Conservation (phyloP, 2,888 invertebrate species). For the Cyaniris semiargus region DNA sequence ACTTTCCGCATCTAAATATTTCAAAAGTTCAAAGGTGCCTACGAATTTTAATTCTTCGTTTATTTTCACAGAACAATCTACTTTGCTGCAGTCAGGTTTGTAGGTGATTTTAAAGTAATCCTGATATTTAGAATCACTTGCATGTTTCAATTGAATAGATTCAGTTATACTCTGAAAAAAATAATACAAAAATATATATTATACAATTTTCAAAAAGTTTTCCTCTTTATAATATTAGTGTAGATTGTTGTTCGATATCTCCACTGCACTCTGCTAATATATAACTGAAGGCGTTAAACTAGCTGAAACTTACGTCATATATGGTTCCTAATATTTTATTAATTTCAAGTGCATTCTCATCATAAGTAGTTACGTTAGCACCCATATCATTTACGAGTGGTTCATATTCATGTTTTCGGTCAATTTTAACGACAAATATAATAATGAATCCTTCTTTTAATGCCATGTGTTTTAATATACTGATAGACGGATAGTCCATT, state of each 20-base stretch:
- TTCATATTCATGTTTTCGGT: constrained; percentile 43
- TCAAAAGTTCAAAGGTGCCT: constrained; percentile 76
- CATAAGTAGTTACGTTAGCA: constrained; percentile 47
- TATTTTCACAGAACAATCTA: constrained; percentile 48
- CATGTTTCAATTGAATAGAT: constrained; percentile 51
- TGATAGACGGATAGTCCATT: constrained; percentile 90
- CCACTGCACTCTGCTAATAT: background rate
- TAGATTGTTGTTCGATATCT: background rate
- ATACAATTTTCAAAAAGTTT: too few relatives aligned
- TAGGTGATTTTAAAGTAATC: constrained; percentile 66
- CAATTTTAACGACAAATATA: constrained; percentile 50
- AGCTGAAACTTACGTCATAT: constrained; percentile 14
- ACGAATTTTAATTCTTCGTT: constrained; percentile 56
- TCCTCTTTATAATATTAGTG: too few relatives aligned
- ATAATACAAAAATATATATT: background rate
- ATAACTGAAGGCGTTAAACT: background rate
- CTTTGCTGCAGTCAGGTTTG: constrained; percentile 57
- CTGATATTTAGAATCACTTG: constrained; percentile 43
- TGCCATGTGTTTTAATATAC: constrained; percentile 79
- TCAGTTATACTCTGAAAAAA: constrained; percentile 54
- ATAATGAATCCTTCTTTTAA: constrained; percentile 50
- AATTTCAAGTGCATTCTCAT: background rate
- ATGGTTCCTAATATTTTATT: background rate
- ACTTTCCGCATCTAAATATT: constrained; percentile 78
- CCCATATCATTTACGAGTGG: constrained; percentile 46